Base-by-base conservation (phyloP, 2,888 invertebrate genomes). In the Cephus pulcher region DNA sequence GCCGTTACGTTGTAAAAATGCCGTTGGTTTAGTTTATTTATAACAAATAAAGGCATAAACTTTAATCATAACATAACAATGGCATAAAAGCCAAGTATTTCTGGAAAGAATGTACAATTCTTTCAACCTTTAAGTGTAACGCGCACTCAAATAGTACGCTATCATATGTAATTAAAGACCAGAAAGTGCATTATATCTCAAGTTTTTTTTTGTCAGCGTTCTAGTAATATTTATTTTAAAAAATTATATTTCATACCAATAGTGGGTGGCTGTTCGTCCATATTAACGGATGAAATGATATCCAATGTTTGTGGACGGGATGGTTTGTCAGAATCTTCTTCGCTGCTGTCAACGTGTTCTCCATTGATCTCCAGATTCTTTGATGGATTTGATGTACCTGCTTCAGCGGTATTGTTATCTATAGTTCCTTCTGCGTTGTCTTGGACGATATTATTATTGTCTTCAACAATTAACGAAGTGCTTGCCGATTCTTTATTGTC, bases 221-320 rank as follows among this genome's bases (percentile, higher is more conserved):
- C 9, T 6, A 56, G 23, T 56, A 56, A 23, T 23, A 23, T 23
- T 56, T 56, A 56, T 56, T 23, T 23, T 0, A 15, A 15, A 15
- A 23, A 23, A 56, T 40, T 56, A 56, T 74, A 34, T 74, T 3
- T 11, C 69, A 75, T 84, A 88, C 89, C 89, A 82, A 81, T 79
- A 32, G 82, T 80, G 23, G 56, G 15, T 73, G 83, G 78, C 75
- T 82, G 82, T 69, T 87, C 87, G 9, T 83, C 80, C 85, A 87
- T 85, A 78, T 83, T 84, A 35, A 89, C 86, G 12, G 89, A 80
- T 11, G 88, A 85, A 78, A 88, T 86, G 77, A 91, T 89, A 77
- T 91, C 87, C 37, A 91, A 84, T 35, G 90, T 90, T 82, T 90
- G 91, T 11, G 91, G 91, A 73, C 91, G 86, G 1, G 82, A 37